These are phyloP conservation scores for Lasioglossum villosulum DNA, from an alignment of 2,888 invertebrate genomes.

Conservation along the genomic window DNA sequence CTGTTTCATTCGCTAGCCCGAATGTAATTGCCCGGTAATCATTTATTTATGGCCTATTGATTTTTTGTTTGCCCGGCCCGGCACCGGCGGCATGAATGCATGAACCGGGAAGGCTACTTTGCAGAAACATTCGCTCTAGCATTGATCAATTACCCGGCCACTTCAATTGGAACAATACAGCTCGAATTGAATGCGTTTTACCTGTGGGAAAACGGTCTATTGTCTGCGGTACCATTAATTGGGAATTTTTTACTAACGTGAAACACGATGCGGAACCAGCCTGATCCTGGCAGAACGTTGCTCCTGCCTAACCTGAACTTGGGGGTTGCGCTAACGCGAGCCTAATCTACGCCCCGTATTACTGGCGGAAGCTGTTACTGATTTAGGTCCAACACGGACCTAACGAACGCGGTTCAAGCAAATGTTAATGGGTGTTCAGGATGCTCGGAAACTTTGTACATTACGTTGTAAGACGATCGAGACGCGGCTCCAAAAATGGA, in stretches of 20 bases:
- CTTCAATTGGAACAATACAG: neutral
- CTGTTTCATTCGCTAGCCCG: neutral
- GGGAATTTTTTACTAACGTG: neutral
- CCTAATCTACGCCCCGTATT: neutral
- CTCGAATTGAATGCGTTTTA: neutral
- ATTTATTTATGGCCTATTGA: slow-evolving; percentile 9
- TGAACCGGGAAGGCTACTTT: neutral
- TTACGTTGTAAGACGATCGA: too few species aligned
- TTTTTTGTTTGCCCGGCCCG: neutral
- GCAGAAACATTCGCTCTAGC: neutral
- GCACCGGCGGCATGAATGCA: neutral
- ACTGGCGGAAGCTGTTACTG: slow-evolving; percentile 1
- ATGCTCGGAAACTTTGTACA: neutral
- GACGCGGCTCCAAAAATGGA: neutral
- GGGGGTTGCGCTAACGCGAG: neutral
- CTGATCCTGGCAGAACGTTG: neutral
- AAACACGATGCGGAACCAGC: neutral
- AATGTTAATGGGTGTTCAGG: neutral
- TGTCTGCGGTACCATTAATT: neutral
- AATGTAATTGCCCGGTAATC: neutral
- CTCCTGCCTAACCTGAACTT: neutral
- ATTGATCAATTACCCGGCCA: slow-evolving; percentile 9
- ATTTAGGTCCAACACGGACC: neutral
- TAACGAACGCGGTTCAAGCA: neutral
- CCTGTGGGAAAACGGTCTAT: neutral